A percentile compares a stretch with the other conserved stretches of the same genome.
phyloP scores from a whole-genome alignment of 2,113 vertebrate species.

The Corydoras sp. region DNA sequence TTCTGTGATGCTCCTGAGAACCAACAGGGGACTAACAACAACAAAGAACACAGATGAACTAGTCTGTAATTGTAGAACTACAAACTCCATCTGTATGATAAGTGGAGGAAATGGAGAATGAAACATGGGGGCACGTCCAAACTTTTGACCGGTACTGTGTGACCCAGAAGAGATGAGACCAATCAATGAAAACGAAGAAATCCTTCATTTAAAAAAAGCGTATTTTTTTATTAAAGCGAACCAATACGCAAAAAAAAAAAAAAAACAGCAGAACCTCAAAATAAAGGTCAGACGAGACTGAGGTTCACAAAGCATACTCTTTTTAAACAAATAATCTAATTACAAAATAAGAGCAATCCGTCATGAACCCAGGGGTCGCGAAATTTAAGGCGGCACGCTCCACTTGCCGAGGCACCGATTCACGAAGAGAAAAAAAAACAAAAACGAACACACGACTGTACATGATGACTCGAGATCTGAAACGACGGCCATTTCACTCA shows the following conservation, averaged over 20 bases:
- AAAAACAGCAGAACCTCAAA: constrained; percentile 31
- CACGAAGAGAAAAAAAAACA: not conserved
- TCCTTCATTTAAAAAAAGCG: constrained; percentile 30
- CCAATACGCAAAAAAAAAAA: constrained; percentile 5
- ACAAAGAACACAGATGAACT: no score
- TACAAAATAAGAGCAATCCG: constrained; percentile 29
- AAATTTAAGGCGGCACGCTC: constrained; percentile 6
- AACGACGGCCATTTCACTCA: not conserved
- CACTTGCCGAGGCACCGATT: not conserved
- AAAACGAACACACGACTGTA: not conserved
- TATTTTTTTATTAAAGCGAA: constrained; percentile 44
- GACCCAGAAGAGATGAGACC: no score
- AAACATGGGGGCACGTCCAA: no score
- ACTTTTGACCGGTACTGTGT: no score
- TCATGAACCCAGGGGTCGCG: constrained; percentile 27
- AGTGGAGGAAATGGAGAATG: no score
- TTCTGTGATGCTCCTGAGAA: no score
- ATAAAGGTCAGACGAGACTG: constrained; percentile 3
- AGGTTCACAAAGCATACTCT: constrained; percentile 13
- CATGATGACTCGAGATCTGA: not conserved
- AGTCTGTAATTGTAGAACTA: no score
- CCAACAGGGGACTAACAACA: no score
- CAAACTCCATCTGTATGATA: no score
- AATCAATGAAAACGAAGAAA: no score
- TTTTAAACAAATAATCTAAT: constrained; percentile 23